Base-by-base conservation (phyloP, 2,888 invertebrate genomes). In the Clostera curtula region DNA sequence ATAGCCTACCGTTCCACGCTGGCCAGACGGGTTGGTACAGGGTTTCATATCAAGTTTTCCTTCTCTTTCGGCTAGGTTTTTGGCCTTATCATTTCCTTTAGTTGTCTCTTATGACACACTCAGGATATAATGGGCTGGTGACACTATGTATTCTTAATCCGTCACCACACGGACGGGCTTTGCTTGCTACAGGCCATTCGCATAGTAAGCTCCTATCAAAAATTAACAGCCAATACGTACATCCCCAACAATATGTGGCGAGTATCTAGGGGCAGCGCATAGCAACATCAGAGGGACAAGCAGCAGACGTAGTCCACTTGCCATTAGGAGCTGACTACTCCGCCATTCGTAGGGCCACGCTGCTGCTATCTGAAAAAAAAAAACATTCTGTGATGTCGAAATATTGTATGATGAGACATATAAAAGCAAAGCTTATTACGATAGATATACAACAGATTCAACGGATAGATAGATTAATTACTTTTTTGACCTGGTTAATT, bases 291-390 rank as follows among this genome's bases (percentile, higher is more conserved):
- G 70, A 0, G 96, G 96, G 27, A 96, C 92, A 29, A 96, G 70
- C 25, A 93, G 71, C 21, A 93, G 75, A 12, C 96, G 87, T 24
- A 89, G 71, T 3, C 90, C 88, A 3, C 94, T 91, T 47, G 91
- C 89, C 56, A 92, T 85, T 24, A 95, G 85, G 24, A 96, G 76
- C 46, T 93, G 91, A 13, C 89, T 87, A 12, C 92, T 88, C 13
- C 93, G 91, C 95, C 95, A 95, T 41, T 93, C 91, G 64, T 92
- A 91, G 0, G 92, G 91, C 49, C 92, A 88, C 3, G 93, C 90
- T 2, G 94, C 93, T 26, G 95, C 76, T 49, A 92, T 86, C 90
- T 93, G 45, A 15, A 9, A 4, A 19, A 17, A 5, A 19, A 20
- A 2, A 17, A 5, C 15, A 8, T 9, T 15, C 13, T 23, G 3